Percentiles rank a stretch among this genome's conserved stretches.
Evolutionary conservation across 1,140 invertebrate genomes (phyloP).

Genomic region (Penaeus chinensis): DNA sequence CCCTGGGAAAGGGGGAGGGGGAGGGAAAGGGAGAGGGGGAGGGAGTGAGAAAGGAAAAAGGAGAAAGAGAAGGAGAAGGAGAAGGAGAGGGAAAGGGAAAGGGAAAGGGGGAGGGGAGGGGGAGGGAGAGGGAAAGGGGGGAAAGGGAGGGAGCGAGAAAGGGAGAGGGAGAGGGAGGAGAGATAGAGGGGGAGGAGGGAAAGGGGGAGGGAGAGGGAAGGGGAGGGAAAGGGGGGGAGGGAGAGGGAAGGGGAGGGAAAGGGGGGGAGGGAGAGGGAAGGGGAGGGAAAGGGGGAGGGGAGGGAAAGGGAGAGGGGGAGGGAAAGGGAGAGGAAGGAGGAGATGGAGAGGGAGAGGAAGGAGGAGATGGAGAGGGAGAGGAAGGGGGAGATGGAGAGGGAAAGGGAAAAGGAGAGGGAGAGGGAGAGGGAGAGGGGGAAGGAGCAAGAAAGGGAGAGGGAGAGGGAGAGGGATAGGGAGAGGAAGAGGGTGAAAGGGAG

Average conservation of each 20-base stretch:
- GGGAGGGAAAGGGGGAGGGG: not conserved
- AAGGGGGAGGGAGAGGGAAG: not conserved
- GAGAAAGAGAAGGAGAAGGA: not conserved
- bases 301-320: not conserved
- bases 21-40: not conserved
- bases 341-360: not conserved
- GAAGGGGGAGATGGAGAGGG: not conserved
- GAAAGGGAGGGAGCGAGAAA: not conserved
- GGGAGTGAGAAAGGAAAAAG: not conserved
- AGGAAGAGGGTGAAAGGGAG: not conserved
- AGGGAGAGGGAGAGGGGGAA: not conserved
- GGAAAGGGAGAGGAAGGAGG: not conserved
- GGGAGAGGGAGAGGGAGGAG: not conserved
- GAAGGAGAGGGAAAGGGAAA: not conserved
- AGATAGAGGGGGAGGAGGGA: not conserved
- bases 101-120: not conserved
- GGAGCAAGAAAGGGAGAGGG: not conserved
- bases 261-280: not conserved
- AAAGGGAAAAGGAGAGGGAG: too few species aligned
- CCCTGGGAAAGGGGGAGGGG: slow-evolving; percentile 1
- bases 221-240: not conserved
- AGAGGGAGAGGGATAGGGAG: not conserved
- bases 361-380: not conserved
- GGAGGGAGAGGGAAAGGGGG: not conserved
- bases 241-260: not conserved